These are phyloP conservation scores for Thecophora atra DNA, from an alignment of 2,888 invertebrate genomes.

Conservation along the genomic window DNA sequence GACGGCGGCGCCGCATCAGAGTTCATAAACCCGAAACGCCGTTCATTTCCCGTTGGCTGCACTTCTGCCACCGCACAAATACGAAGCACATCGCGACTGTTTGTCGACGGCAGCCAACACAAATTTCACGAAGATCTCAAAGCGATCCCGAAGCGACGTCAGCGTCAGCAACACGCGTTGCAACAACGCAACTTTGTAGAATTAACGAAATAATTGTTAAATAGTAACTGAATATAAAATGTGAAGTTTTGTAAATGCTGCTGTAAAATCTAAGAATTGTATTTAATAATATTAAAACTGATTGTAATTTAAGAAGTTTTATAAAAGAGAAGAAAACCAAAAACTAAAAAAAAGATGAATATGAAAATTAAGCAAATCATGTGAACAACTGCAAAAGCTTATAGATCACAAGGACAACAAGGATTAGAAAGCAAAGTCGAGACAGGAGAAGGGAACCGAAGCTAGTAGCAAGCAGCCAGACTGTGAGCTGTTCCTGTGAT, in stretches of 20 bases:
- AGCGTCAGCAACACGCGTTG: conserved; percentile 34
- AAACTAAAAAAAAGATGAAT: neutral
- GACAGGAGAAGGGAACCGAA: conserved; percentile 20
- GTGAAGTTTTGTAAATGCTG: conserved; percentile 39
- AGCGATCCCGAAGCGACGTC: neutral
- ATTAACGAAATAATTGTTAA: conserved; percentile 36
- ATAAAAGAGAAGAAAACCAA: conserved; percentile 9
- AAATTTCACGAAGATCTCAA: conserved; percentile 30
- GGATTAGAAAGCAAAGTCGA: neutral
- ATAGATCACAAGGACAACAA: neutral
- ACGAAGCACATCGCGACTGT: no score
- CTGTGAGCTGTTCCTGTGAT: conserved; percentile 4
- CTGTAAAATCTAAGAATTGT: conserved; percentile 25
- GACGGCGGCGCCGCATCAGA: conserved; percentile 8
- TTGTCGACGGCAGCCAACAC: conserved; percentile 5
- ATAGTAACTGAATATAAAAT: conserved; percentile 17
- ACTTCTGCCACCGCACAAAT: neutral
- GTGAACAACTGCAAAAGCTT: neutral
- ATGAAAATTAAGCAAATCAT: neutral
- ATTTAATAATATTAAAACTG: neutral
- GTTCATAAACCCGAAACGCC: conserved; percentile 8
- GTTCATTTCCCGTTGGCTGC: neutral
- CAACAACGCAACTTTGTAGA: conserved; percentile 36
- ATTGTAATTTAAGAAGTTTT: neutral
- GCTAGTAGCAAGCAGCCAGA: conserved; percentile 31